phyloP scores from a whole-genome alignment of 2,113 vertebrate species.

The Telmatochromis sp. region DNA sequence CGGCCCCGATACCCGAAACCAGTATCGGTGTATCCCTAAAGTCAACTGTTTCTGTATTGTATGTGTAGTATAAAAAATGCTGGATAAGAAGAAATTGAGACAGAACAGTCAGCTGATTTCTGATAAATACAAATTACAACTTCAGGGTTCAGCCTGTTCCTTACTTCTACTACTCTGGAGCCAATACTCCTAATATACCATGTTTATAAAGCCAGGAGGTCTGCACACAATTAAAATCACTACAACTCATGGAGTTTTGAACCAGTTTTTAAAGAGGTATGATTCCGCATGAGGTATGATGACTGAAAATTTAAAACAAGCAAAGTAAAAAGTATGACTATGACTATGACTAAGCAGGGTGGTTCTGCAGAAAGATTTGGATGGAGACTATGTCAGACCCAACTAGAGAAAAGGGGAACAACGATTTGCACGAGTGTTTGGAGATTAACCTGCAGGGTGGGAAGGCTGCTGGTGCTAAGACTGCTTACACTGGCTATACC shows the following conservation, averaged over 20 bases:
- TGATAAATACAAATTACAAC: not conserved
- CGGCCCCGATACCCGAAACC: no score
- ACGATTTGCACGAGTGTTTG: not conserved
- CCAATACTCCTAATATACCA: not conserved
- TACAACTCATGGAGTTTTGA: not conserved
- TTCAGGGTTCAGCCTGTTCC: not conserved
- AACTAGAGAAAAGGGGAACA: not conserved
- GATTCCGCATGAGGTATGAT: not conserved
- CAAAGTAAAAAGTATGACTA: not conserved
- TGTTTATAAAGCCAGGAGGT: not conserved
- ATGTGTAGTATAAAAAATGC: not conserved
- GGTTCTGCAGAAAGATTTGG: not conserved
- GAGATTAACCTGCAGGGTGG: not conserved
- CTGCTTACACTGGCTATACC: not conserved
- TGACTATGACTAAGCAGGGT: not conserved
- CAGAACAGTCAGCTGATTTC: not conserved
- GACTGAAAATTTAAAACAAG: not conserved
- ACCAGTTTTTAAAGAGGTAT: not conserved
- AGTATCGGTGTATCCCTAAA: not conserved
- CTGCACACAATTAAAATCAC: not conserved
- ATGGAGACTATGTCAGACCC: not conserved
- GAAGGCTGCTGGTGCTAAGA: not conserved
- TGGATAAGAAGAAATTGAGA: not conserved
- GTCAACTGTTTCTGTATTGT: not conserved
- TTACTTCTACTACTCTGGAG: not conserved